phyloP scores from a whole-genome alignment of 1,140 invertebrate genomes.

The Neodiprion fabricii region DNA sequence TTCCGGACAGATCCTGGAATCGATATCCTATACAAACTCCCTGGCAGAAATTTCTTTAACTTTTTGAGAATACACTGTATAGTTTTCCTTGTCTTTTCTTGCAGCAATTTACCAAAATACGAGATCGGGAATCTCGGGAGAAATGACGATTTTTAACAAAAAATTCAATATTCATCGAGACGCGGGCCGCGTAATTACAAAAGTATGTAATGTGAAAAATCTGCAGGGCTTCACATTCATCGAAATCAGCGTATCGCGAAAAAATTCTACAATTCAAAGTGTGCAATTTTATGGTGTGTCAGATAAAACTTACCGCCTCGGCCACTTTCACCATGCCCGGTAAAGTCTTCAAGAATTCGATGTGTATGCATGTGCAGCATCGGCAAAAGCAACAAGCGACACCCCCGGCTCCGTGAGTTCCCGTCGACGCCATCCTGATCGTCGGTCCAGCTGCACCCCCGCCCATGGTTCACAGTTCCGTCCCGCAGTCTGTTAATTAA shows the following conservation, averaged over 20 bases:
- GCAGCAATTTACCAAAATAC: too few relatives aligned
- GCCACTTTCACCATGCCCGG: slow-evolving; percentile 76
- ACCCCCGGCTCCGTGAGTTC: slow-evolving; percentile 54
- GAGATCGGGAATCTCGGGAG: too few relatives aligned
- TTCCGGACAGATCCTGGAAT: slow-evolving; percentile 9
- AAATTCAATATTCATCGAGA: too few relatives aligned
- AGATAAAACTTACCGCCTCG: slow-evolving; percentile 69
- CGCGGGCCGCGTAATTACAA: too few relatives aligned
- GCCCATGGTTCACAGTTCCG: slow-evolving; percentile 27
- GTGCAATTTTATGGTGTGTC: too few relatives aligned
- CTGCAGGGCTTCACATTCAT: too few relatives aligned
- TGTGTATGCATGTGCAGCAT: slow-evolving; percentile 79
- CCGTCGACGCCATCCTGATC: slow-evolving; percentile 43
- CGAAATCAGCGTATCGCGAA: too few relatives aligned
- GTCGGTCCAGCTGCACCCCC: slow-evolving; percentile 37
- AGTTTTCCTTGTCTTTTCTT: too few relatives aligned
- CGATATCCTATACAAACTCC: slow-evolving; percentile 12
- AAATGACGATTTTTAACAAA: too few relatives aligned
- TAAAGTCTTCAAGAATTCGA: slow-evolving; percentile 73
- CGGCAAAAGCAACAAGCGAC: slow-evolving; percentile 75
- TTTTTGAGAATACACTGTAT: too few relatives aligned
- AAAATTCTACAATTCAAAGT: too few relatives aligned
- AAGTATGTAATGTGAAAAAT: too few relatives aligned
- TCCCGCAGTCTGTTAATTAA: slow-evolving; percentile 2
- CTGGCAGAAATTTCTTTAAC: neutral